These are phyloP conservation scores for Enteromius radiatus DNA, from an alignment of 2,797 vertebrate genomes.

Conservation along the genomic window DNA sequence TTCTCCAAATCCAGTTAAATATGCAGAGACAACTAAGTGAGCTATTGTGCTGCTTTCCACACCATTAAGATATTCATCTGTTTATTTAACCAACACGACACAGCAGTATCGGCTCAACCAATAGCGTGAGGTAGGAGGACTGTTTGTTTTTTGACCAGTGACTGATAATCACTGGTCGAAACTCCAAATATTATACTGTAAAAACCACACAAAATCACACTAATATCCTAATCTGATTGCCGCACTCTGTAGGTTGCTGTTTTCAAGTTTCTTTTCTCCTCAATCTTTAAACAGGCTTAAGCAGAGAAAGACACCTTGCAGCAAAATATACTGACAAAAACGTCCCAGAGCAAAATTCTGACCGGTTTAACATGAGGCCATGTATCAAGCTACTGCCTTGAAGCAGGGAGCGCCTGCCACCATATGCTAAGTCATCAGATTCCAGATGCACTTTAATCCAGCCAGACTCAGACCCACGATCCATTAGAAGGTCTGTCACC, in stretches of 20 bases:
- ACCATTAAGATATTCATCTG: neutral
- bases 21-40: neutral
- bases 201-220: neutral
- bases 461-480: slow-evolving; percentile 32
- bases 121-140: neutral
- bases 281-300: neutral
- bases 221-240: neutral
- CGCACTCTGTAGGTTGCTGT: neutral
- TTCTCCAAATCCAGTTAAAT: neutral
- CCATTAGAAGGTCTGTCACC: slow-evolving; percentile 29
- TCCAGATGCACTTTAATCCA: slow-evolving; percentile 33
- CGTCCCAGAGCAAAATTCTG: neutral
- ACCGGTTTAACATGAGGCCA: slow-evolving; percentile 26
- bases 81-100: neutral
- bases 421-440: slow-evolving; percentile 46
- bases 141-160: neutral
- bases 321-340: slow-evolving; percentile 21
- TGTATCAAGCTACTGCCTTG: slow-evolving; percentile 23
- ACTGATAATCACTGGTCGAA: neutral
- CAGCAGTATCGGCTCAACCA: neutral
- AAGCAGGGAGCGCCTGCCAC: slow-evolving; percentile 31
- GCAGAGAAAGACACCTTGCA: neutral
- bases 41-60: neutral
- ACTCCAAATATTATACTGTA: neutral
- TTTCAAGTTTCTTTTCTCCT: neutral